phyloP scores from a whole-genome alignment of 2,113 vertebrate genomes.

The Sylvicapra grimmia region DNA sequence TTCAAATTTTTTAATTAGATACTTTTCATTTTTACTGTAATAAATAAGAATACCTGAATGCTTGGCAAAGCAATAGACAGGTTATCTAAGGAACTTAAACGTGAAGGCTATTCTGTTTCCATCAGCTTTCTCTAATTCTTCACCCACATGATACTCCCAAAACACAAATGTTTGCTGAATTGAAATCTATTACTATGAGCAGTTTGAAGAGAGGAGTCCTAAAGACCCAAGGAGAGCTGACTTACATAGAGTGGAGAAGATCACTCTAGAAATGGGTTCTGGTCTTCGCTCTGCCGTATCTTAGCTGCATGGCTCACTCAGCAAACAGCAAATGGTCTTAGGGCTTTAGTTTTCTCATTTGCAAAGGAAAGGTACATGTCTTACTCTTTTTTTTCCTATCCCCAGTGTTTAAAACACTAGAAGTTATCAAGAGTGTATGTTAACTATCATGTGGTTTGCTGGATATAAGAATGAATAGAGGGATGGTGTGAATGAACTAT shows the following conservation, averaged over 20 bases:
- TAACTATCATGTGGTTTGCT: neutral
- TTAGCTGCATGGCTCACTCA: neutral
- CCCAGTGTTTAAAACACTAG: neutral
- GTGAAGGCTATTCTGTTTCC: neutral
- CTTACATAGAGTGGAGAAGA: neutral
- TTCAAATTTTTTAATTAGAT: neutral
- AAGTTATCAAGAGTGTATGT: neutral
- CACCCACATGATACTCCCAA: neutral
- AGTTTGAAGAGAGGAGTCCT: neutral
- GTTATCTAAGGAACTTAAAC: neutral
- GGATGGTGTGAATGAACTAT: neutral
- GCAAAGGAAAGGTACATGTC: neutral
- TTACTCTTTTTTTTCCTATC: neutral
- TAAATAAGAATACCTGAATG: neutral
- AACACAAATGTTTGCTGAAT: neutral
- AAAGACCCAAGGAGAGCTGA: neutral
- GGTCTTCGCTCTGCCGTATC: neutral
- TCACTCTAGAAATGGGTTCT: neutral
- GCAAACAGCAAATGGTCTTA: neutral
- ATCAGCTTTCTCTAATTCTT: neutral
- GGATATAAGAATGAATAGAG: neutral
- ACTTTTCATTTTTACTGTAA: neutral
- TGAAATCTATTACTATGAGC: neutral
- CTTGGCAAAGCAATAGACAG: neutral
- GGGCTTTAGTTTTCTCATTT: neutral